Conservation (phyloP, 2,888 invertebrate species). For the Polylopha cassiicola region DNA sequence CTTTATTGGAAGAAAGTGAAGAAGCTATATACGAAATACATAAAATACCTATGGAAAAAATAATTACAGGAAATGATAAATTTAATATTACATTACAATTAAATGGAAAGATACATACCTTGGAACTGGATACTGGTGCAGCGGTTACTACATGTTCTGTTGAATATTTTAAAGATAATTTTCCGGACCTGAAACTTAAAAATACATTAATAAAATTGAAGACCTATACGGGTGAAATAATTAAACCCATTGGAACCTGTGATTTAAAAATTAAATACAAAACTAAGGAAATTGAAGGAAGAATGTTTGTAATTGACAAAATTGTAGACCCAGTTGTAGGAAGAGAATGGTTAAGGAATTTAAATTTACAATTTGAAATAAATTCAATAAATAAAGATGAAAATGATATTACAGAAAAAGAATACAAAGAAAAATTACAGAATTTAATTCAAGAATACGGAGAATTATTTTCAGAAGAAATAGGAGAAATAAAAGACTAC, state of each 20-base stretch:
- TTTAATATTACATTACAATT: not conserved
- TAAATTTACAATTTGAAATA: constrained; percentile 18
- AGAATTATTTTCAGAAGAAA: constrained; percentile 20
- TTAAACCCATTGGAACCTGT: not conserved
- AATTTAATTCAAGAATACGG: constrained; percentile 21
- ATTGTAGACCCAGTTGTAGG: too few relatives aligned
- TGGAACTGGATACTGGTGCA: constrained; percentile 2
- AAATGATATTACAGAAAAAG: constrained; percentile 17
- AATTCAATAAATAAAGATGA: constrained; percentile 17
- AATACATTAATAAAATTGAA: too few relatives aligned
- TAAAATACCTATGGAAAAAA: too few relatives aligned
- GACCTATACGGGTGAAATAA: too few relatives aligned
- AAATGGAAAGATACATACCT: not conserved
- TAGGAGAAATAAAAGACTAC: constrained; percentile 19
- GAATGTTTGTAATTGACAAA: too few relatives aligned
- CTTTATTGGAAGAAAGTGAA: too few relatives aligned
- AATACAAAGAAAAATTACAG: constrained; percentile 17
- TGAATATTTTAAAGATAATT: too few relatives aligned
- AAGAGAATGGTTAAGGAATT: constrained; percentile 21
- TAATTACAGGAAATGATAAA: too few relatives aligned
- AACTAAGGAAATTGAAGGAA: not conserved
- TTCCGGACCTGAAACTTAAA: too few relatives aligned
- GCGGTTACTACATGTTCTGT: not conserved
- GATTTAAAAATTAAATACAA: too few relatives aligned
- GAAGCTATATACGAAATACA: too few relatives aligned